Evolutionary conservation across 2,113 vertebrate species (phyloP), one percentile per base, ranked within the genome.

Genomic region (Reinhardtius hippoglossoides): DNA sequence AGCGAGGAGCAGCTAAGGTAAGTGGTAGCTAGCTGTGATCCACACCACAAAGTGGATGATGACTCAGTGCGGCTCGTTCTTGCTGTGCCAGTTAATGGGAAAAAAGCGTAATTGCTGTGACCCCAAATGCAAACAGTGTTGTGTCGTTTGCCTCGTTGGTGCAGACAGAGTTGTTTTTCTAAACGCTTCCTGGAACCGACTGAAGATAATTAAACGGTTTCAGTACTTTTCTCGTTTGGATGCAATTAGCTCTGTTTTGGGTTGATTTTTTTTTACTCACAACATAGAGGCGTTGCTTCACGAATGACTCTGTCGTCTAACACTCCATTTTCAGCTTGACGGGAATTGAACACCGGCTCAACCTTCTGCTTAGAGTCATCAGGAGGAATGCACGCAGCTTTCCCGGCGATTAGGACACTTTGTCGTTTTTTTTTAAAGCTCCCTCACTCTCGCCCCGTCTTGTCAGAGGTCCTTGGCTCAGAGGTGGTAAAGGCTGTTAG

Each of bases 81-180:
- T 1, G 9, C 73, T 55, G 65, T 71, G 59, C 48, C 23, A 71
- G 76, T 71, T 86, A 82, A 79, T 87, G 67, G 63, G 63, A 46
- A 78, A 83, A 82, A 75, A 67, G 18, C 8, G 4, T 69, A 67
- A 81, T 80, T 77, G 68, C 26, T 52, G 61, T 35, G 44, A 71
- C 71, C 37, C n/a, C 26, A 54, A 37, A 52, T 82, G n/a, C 68
- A 54, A 54, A 74, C 44, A 27, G 24, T 35, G 48, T 57, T 60
- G 60, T 68, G 69, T 55, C 64, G 64, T 80, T 78, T 61, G 71
- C 40, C 48, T 69, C 27, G 58, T 4, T 83, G 26, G 13, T 42
- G 61, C 60, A 71, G 63, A 80, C 20, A 20, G n/a, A 65, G 40
- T n/a, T 63, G 27, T 66, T 69, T 50, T 52, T 68, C 61, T 54